Evolutionary conservation across 2,797 vertebrate species (phyloP), one percentile per base, ranked within the genome.

Genomic region (Thunnus albacares): DNA sequence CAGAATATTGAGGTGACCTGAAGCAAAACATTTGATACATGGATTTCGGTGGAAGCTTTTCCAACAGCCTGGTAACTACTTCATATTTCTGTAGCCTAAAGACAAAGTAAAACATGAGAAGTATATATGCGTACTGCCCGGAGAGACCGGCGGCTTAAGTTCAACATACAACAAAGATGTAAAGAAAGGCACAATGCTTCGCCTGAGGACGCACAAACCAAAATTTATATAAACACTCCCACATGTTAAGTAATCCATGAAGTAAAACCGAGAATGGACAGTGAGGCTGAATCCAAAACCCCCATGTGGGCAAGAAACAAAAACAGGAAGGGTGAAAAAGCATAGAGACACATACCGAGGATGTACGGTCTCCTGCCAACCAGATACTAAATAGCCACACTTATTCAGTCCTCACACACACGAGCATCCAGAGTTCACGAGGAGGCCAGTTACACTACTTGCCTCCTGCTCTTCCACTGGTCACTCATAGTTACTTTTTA

Each of bases 31-130:
- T 81, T 58, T 69, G 75, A 79, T 77, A 83, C 74, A 63, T 30
- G 71, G 76, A 76, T 83, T 80, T 77, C 67, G 53, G 57, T 35
- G 26, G 61, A 87, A 73, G 80, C 74, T 85, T 69, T 75, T 76
- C 62, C 60, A 84, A 82, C 72, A 58, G 75, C 53, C 55, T 2
- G 1, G 75, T 79, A 86, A 84, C 81, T 58, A 77, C 53, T 66
- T 90, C 81, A 88, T 91, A 88, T 90, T 76, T 65, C 64, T 89
- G 58, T 82, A 87, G 87, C 92, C 89, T 79, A 71, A 55, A 75
- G 90, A 83, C 75, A 80, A 38, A 66, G 74, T 63, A 41, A 75
- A 80, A 82, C 70, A 84, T 26, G 63, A 81, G 30, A 67, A n/a
- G 30, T 62, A 78, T 62, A 69, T 86, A 75, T 73, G 24, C 28